Evolutionary conservation across 2,797 vertebrate species (phyloP).

Genomic region (Coendou prehensilis): DNA sequence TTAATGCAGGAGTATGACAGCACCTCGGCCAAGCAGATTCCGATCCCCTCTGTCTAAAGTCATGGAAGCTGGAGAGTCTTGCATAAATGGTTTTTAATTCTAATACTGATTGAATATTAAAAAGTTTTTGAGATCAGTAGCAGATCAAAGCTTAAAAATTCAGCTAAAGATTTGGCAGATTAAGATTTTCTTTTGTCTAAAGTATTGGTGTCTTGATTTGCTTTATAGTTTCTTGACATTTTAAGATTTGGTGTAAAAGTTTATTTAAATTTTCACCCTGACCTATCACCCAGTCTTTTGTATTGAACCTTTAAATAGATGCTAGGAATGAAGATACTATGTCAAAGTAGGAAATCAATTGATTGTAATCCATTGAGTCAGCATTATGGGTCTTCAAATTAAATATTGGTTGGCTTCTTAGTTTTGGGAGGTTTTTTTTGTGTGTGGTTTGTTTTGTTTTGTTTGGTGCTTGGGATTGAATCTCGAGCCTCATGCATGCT

Average conservation of each 20-base stretch:
- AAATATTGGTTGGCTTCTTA: neutral
- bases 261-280: conserved; percentile 64
- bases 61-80: neutral
- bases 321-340: neutral
- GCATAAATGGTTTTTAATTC: neutral
- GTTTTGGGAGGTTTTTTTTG: neutral
- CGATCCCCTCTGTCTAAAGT: conserved; percentile 94
- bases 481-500: neutral
- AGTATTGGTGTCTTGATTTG: conserved; percentile 12
- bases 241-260: conserved; percentile 54
- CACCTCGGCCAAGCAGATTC: conserved; percentile 93
- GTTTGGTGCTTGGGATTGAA: neutral
- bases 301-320: conserved; percentile 49
- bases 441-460: neutral
- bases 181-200: neutral
- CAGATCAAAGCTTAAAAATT: neutral
- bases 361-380: neutral
- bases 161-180: neutral
- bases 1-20: conserved; percentile 92
- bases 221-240: conserved; percentile 67
- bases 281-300: conserved; percentile 37
- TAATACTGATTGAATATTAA: neutral
- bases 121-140: neutral
- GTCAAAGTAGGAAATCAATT: neutral
- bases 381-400: neutral